These are phyloP conservation scores for Tragelaphus scriptus DNA, from an alignment of 2,113 vertebrate species.

Conservation along the genomic window DNA sequence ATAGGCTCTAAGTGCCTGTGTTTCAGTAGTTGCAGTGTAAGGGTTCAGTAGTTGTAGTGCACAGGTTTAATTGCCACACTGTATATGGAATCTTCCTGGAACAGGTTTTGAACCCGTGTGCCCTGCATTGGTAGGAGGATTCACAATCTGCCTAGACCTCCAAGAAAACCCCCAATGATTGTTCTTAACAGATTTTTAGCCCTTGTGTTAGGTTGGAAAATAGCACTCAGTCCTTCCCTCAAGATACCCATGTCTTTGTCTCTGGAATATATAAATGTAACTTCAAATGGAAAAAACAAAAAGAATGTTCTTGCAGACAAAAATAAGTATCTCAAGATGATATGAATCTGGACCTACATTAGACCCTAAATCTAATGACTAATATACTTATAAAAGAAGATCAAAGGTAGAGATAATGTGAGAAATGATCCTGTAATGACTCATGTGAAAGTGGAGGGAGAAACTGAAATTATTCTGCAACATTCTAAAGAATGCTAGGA, in stretches of 20 bases:
- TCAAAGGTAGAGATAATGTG: not conserved
- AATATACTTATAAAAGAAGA: not conserved
- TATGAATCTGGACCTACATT: not conserved
- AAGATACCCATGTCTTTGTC: not conserved
- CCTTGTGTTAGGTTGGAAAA: not conserved
- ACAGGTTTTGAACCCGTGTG: not conserved
- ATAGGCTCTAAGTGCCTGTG: not conserved
- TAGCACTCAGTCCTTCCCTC: not conserved
- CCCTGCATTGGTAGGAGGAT: not conserved
- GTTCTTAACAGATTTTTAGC: not conserved
- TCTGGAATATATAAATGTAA: not conserved
- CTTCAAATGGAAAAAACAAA: not conserved
- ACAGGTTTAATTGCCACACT: not conserved
- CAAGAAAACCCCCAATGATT: not conserved
- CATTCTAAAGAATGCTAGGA: not conserved
- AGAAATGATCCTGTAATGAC: fast-evolving
- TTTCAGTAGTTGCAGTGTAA: not conserved
- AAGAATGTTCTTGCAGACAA: not conserved
- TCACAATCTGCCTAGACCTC: not conserved
- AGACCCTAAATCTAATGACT: not conserved
- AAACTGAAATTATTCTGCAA: not conserved
- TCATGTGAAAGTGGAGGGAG: not conserved
- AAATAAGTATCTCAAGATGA: not conserved
- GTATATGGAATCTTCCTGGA: not conserved
- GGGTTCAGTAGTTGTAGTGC: not conserved